Conservation (phyloP, 2,797 vertebrate species). For the Leucoraja ocellata region DNA sequence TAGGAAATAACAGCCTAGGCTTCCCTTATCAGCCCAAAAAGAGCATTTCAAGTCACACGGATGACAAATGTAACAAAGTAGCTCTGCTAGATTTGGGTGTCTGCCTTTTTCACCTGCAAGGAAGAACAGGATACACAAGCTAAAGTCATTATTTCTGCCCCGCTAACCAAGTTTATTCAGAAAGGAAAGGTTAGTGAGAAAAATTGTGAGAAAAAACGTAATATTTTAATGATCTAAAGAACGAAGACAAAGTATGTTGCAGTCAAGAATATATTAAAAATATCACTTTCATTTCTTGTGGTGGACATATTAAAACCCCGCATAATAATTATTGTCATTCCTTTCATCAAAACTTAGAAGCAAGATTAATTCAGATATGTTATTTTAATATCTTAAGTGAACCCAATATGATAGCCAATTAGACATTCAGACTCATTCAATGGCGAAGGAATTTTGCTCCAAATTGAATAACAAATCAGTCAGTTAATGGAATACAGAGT, state of each 20-base stretch:
- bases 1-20: neutral
- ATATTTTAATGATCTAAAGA: neutral
- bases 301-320: neutral
- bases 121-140: neutral
- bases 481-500: neutral
- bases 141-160: neutral
- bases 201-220: neutral
- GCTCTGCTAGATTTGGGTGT: neutral
- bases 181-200: neutral
- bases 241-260: neutral
- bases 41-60: neutral
- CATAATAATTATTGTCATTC: neutral
- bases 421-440: neutral
- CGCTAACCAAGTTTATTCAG: neutral
- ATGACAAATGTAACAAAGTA: neutral
- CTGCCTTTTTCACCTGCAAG: neutral
- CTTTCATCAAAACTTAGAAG: neutral
- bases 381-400: neutral
- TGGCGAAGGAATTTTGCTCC: neutral
- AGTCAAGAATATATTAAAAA: neutral
- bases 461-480: constrained; percentile 24
- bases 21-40: neutral
- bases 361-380: neutral
- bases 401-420: neutral
- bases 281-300: neutral